Conservation (phyloP, 2,113 vertebrate species). For the Candoia aspera region DNA sequence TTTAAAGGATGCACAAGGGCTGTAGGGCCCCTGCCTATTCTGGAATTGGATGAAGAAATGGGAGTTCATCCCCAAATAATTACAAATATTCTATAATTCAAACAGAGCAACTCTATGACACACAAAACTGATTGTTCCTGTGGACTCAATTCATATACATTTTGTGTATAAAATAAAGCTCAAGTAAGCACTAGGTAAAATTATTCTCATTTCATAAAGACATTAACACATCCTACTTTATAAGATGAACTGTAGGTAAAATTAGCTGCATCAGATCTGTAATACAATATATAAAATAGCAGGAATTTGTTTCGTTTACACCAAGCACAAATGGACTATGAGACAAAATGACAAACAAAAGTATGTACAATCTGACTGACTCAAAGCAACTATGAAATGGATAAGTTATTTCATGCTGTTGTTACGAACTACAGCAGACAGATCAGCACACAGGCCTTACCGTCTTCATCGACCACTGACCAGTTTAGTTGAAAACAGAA, state of each 20-base stretch:
- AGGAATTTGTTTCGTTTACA: constrained; percentile 48
- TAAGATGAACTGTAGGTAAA: neutral
- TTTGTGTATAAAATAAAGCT: neutral
- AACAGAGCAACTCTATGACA: neutral
- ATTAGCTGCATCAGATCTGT: neutral
- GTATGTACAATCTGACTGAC: constrained; percentile 61
- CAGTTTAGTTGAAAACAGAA: constrained; percentile 84
- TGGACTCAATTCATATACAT: neutral
- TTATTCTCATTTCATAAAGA: neutral
- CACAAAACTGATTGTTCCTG: neutral
- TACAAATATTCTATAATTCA: neutral
- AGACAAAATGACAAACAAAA: constrained; percentile 35
- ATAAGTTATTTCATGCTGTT: constrained; percentile 71
- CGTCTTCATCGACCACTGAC: constrained; percentile 95
- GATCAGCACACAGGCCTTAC: constrained; percentile 85
- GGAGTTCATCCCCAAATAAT: neutral
- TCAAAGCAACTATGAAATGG: constrained; percentile 69
- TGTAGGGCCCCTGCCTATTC: neutral
- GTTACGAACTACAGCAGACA: constrained; percentile 75
- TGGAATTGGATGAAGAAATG: neutral
- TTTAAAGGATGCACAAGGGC: neutral
- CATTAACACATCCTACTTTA: neutral
- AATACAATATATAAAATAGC: constrained; percentile 18
- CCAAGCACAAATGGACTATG: constrained; percentile 67
- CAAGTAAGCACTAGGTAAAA: neutral